phyloP scores from a whole-genome alignment of 35 echinoderm and acorn worm species.

The Lytechinus pictus region DNA sequence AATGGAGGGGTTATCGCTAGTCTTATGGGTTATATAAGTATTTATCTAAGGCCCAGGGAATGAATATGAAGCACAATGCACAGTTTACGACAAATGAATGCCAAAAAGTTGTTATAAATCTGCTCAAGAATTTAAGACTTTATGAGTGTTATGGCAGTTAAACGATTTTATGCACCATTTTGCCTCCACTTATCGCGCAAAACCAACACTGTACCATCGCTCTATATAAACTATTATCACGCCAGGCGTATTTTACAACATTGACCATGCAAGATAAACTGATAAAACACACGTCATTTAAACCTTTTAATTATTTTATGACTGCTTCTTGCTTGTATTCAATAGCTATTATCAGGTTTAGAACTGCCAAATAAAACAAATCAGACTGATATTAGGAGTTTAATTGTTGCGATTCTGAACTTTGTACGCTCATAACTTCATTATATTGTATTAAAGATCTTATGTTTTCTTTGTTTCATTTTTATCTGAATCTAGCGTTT shows the following conservation, averaged over 20 bases:
- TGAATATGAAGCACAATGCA: neutral
- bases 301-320: slow-evolving; percentile 10
- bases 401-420: neutral
- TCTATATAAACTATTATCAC: slow-evolving; percentile 26
- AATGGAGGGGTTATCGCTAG: neutral
- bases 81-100: neutral
- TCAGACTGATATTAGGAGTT: neutral
- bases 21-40: slow-evolving; percentile 25
- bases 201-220: neutral
- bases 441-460: neutral
- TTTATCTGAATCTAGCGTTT: no score
- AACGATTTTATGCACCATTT: neutral
- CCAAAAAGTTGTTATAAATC: slow-evolving; percentile 30
- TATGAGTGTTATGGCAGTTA: slow-evolving; percentile 23
- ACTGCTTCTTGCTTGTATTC: neutral
- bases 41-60: neutral
- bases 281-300: neutral
- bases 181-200: neutral
- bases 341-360: neutral
- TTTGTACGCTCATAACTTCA: neutral
- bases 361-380: neutral
- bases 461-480: neutral
- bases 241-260: neutral
- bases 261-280: neutral
- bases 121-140: slow-evolving; percentile 40